A percentile compares a stretch with the other conserved stretches of the same genome.
Evolutionary conservation across 2,888 invertebrate genomes (phyloP).

Genomic region (Lepidochrysops patricia): DNA sequence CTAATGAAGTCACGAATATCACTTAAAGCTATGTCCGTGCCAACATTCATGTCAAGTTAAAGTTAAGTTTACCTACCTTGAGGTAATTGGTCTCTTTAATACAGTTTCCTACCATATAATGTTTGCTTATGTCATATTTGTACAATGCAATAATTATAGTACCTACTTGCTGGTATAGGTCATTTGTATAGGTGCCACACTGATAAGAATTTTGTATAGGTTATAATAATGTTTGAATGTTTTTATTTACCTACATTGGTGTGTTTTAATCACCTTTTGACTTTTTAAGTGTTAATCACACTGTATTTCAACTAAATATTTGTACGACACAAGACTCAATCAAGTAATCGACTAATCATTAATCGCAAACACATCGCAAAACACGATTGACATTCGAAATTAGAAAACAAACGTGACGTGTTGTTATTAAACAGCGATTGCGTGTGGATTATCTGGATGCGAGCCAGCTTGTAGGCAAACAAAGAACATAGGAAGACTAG

Average conservation of each 20-base stretch:
- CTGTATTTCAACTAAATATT: conserved; percentile 17
- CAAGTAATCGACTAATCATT: too few relatives aligned
- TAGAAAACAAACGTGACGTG: conserved; percentile 32
- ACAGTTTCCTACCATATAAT: too few relatives aligned
- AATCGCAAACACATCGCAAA: conserved; percentile 16
- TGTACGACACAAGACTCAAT: too few relatives aligned
- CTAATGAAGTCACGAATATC: too few relatives aligned
- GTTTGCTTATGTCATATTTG: too few relatives aligned
- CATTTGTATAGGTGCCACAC: neutral
- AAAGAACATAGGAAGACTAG: conserved; percentile 20
- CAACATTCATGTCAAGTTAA: too few relatives aligned
- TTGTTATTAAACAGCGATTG: conserved; percentile 59
- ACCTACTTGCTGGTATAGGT: neutral
- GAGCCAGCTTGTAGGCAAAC: conserved; percentile 42
- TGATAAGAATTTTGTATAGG: neutral
- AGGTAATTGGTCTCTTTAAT: too few relatives aligned
- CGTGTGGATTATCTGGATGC: conserved; percentile 44
- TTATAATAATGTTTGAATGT: neutral
- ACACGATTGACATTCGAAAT: conserved; percentile 19
- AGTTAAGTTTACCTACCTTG: too few relatives aligned
- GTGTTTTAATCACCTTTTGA: neutral
- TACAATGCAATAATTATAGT: too few relatives aligned
- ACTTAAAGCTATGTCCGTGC: too few relatives aligned
- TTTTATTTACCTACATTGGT: neutral
- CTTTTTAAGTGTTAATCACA: conserved; percentile 31